A percentile compares a stretch with the other conserved stretches of the same genome.
Evolutionary conservation across 2,888 invertebrate genomes (phyloP).

Genomic region (Sarcophaga subvicina): DNA sequence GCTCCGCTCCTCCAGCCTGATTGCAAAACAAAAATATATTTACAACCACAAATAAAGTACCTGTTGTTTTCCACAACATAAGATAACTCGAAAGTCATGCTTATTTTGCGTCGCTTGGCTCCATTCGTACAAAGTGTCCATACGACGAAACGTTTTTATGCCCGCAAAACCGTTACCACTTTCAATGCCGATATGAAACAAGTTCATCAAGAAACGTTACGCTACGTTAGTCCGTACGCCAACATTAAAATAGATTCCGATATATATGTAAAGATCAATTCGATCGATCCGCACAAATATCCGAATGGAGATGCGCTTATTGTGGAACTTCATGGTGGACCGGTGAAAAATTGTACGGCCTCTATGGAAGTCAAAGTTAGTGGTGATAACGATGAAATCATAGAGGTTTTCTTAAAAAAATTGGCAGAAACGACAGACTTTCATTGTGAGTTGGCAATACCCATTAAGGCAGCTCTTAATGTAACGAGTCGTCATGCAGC

Average conservation of each 20-base stretch:
- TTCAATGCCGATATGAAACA: conserved; percentile 55
- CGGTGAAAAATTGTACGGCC: conserved; percentile 72
- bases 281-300: conserved; percentile 75
- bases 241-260: conserved; percentile 75
- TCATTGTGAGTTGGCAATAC: conserved; percentile 76
- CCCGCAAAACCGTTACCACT: conserved; percentile 21
- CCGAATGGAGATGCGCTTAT: conserved; percentile 75
- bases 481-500: conserved; percentile 73
- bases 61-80: neutral
- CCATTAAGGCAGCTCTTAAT: conserved; percentile 76
- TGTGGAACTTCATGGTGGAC: conserved; percentile 74
- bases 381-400: conserved; percentile 71
- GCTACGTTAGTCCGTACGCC: conserved; percentile 75
- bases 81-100: conserved; percentile 40
- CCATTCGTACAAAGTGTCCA: conserved; percentile 13
- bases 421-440: conserved; percentile 61
- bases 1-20: neutral
- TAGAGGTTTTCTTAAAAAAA: conserved; percentile 72
- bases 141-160: conserved; percentile 56
- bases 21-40: neutral
- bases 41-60: neutral
- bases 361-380: conserved; percentile 72
- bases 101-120: conserved; percentile 49
- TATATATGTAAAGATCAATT: conserved; percentile 72
- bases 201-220: conserved; percentile 75